These are phyloP conservation scores for Venusia cambrica DNA, from an alignment of 2,888 invertebrate species.

Conservation along the genomic window DNA sequence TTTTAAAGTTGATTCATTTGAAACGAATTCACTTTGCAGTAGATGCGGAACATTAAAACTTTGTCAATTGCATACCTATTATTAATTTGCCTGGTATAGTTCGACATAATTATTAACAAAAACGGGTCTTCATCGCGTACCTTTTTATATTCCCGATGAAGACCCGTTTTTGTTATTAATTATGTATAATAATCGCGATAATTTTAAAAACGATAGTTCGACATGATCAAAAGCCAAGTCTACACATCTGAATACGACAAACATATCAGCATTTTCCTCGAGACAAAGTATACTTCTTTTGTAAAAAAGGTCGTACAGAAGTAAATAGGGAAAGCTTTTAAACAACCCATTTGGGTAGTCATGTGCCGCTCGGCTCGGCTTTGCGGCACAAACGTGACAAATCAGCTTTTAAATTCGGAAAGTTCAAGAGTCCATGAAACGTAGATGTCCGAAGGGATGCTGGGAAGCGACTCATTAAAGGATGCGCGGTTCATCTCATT, in stretches of 20 bases:
- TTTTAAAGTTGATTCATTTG: conserved; percentile 7
- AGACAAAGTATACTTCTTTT: conserved; percentile 3
- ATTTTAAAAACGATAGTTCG: too few species aligned
- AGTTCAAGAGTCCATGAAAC: conserved; percentile 40
- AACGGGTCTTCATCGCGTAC: too few species aligned
- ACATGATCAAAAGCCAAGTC: too few species aligned
- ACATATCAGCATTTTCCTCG: conserved; percentile 6
- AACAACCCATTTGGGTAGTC: conserved; percentile 26
- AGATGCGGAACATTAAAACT: too few species aligned
- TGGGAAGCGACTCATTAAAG: conserved; percentile 61
- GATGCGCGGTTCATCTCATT: conserved; percentile 64
- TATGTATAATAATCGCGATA: too few species aligned
- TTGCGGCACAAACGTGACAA: conserved; percentile 31
- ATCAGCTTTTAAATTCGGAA: conserved; percentile 35
- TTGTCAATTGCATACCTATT: too few species aligned
- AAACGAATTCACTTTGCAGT: background rate
- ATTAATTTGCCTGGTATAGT: too few species aligned
- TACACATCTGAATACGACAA: conserved; percentile 6
- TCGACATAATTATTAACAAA: too few species aligned
- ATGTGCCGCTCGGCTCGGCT: conserved; percentile 24
- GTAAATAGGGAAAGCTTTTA: conserved; percentile 24
- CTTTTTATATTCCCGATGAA: too few species aligned
- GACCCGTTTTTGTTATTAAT: too few species aligned
- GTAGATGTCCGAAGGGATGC: conserved; percentile 36
- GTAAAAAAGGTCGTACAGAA: conserved; percentile 15